A percentile compares a stretch with the other conserved stretches of the same genome.
phyloP scores from a whole-genome alignment of 1,140 invertebrate species.

The Drosophila oshimai region DNA sequence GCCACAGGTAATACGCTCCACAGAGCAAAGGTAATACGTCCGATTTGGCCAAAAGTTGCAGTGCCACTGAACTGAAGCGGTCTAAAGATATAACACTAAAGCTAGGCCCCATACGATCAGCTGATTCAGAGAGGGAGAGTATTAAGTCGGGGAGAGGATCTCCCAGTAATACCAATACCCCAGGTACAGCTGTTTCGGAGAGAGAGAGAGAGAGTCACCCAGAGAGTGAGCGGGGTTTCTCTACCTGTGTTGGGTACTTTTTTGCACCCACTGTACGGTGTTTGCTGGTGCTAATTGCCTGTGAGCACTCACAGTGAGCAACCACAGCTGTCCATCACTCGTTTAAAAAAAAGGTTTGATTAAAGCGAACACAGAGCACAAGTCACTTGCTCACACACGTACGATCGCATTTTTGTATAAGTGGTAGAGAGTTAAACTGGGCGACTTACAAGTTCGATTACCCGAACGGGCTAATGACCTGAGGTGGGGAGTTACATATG shows the following conservation, averaged over 20 bases:
- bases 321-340: slow-evolving; percentile 33
- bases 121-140: slow-evolving; percentile 31
- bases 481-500: neutral
- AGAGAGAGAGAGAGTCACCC: neutral
- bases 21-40: slow-evolving; percentile 5
- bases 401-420: neutral
- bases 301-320: slow-evolving; percentile 18
- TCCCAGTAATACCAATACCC: neutral
- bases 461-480: slow-evolving; percentile 54
- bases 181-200: slow-evolving; percentile 1
- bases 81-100: slow-evolving; percentile 5
- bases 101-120: slow-evolving; percentile 38
- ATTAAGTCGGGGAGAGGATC: neutral
- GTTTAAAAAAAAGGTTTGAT: slow-evolving; percentile 11
- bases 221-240: neutral
- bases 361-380: slow-evolving; percentile 3
- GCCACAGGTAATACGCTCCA: neutral
- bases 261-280: slow-evolving; percentile 36
- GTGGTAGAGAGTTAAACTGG: slow-evolving; percentile 4
- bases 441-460: slow-evolving; percentile 54
- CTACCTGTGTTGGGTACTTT: slow-evolving; percentile 29
- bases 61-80: slow-evolving; percentile 46
- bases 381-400: slow-evolving; percentile 1
- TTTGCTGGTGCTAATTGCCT: slow-evolving; percentile 53
- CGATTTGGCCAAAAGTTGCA: slow-evolving; percentile 32